Conservation (phyloP, 2,113 vertebrate genomes). For the Phyllostomus hastatus region DNA sequence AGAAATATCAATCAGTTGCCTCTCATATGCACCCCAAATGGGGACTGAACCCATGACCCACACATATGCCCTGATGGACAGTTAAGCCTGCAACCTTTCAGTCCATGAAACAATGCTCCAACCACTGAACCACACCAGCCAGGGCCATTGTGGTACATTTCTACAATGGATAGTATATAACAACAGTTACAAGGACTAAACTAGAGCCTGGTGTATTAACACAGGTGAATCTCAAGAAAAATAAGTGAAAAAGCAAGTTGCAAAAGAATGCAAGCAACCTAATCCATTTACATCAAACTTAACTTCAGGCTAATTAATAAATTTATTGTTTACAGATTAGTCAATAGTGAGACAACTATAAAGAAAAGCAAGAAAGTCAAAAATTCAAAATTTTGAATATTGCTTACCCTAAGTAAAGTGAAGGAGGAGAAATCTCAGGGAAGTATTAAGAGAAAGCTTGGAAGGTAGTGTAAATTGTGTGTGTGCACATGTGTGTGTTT, state of each 20-base stretch:
- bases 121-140: no score
- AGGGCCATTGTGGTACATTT: not conserved
- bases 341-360: not conserved
- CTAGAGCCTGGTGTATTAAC: not conserved
- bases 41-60: no score
- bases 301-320: not conserved
- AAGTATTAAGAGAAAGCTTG: not conserved
- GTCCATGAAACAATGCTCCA: no score
- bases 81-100: no score
- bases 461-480: not conserved
- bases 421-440: not conserved
- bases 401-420: not conserved
- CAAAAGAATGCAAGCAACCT: not conserved
- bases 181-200: not conserved
- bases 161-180: not conserved
- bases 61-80: no score
- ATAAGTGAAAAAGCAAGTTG: not conserved
- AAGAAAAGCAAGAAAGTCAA: not conserved
- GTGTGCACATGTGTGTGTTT: not conserved
- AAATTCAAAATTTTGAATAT: not conserved
- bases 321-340: not conserved
- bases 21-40: no score
- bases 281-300: not conserved
- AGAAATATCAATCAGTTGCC: no score
- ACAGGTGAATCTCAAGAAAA: not conserved